Conservation (phyloP, 2,888 invertebrate genomes). For the Himalopsyche japonica region DNA sequence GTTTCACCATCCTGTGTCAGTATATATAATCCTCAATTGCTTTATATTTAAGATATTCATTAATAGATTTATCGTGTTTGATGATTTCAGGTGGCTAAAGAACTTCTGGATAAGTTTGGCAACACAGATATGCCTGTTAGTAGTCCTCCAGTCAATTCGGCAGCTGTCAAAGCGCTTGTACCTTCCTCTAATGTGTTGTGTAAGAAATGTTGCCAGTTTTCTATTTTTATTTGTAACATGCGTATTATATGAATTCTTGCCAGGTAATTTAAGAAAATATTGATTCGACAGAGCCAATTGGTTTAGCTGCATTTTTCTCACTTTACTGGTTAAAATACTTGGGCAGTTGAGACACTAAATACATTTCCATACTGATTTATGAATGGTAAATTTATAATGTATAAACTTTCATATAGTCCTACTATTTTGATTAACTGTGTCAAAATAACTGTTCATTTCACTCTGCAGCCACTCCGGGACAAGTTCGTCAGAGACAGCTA, state of each 20-base stretch:
- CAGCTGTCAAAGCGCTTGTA: not conserved
- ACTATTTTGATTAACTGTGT: not conserved
- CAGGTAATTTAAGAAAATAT: too few species aligned
- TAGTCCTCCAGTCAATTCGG: not conserved
- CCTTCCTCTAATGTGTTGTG: not conserved
- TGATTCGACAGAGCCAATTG: too few species aligned
- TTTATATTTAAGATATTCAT: not conserved
- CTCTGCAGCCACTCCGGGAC: constrained; percentile 50
- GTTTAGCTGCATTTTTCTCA: too few species aligned
- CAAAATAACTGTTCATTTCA: constrained; percentile 14
- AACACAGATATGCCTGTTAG: constrained; percentile 32
- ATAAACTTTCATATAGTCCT: not conserved
- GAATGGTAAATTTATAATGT: too few species aligned
- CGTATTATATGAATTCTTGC: too few species aligned
- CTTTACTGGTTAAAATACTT: too few species aligned
- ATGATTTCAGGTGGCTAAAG: constrained; percentile 67
- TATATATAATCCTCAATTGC: too few species aligned
- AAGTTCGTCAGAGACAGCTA: constrained; percentile 51
- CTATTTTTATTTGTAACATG: too few species aligned
- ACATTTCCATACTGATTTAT: too few species aligned
- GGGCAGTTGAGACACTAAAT: too few species aligned
- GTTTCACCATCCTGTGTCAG: too few species aligned
- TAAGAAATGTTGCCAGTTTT: not conserved
- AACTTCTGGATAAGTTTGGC: constrained; percentile 84
- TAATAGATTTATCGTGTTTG: not conserved